Base-by-base conservation (phyloP, 2,113 vertebrate genomes). In the Prolemur simus region DNA sequence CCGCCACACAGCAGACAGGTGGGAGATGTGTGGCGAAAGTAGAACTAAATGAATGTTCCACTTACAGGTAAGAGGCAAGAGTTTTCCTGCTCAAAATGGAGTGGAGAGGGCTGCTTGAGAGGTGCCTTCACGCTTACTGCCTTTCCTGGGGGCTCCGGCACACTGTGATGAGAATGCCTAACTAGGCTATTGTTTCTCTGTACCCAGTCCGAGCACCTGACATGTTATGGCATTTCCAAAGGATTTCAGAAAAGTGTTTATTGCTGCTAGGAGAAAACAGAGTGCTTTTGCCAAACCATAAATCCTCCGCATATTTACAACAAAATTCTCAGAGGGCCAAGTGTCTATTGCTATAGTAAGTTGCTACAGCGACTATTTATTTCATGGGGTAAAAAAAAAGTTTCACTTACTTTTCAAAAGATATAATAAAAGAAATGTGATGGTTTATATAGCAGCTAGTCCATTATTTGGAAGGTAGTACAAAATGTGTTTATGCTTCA, bases 391-490 rank as follows among this genome's bases (percentile, higher is more conserved):
- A 64, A 66, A 87, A 37, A 74, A 74, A 66, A 91, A 88, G 17
- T 95, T 96, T 87, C 64, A 78, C 58, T 69, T 84, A 89, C 52
- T 86, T 96, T 80, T 91, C 77, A 42, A 95, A 92, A 95, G 47
- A 83, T 58, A 82, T 2, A 82, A 68, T 77, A 25, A 91, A 95
- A 93, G 85, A 82, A 96, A 84, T 58, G 58, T 3, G 7, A 92
- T 47, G 15, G 6, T n/a, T 92, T 81, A 45, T 42, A 64, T 39
- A 49, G 71, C 34, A 39, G n/a, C 58, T 66, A 52, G 73, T 69
- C 69, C 54, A 73, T 86, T 88, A 60, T 90, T 56, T 85, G 82
- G 73, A 92, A 95, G 54, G 52, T 34, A 73, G 86, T 10, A 32
- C 49, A 37, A 56, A 39, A 66, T 21, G 52, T 54, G 77, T 92